Conservation (phyloP, 2,797 vertebrate genomes). For the Pyrocephalus nanus region DNA sequence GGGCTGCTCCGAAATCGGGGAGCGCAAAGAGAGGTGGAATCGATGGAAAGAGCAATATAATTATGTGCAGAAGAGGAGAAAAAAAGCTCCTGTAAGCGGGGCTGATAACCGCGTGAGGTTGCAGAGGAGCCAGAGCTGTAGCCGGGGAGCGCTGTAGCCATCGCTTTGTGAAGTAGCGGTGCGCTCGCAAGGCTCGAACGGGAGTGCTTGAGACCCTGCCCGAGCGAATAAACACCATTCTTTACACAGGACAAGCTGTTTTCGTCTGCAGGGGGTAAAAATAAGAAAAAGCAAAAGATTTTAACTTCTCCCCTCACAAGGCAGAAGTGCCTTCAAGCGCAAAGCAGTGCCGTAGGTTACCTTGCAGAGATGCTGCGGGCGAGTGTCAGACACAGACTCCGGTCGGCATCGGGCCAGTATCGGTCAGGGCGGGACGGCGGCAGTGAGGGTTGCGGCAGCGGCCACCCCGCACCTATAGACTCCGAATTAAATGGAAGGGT, state of each 20-base stretch:
- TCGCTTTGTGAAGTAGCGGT: background rate
- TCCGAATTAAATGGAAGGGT: background rate
- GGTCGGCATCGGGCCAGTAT: background rate
- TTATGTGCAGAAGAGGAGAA: background rate
- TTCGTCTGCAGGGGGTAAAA: background rate
- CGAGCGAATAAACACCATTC: background rate
- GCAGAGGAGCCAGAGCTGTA: background rate
- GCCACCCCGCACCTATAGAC: background rate
- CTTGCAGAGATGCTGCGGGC: background rate
- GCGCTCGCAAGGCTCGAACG: background rate
- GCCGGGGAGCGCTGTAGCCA: background rate
- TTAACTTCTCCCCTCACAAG: background rate
- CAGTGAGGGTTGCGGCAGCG: background rate
- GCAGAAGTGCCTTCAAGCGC: background rate
- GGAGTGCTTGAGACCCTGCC: background rate
- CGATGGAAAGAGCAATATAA: too few relatives aligned
- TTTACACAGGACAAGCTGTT: background rate
- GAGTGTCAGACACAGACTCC: background rate
- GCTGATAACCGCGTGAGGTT: background rate
- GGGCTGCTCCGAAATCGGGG: background rate
- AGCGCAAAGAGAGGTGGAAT: background rate
- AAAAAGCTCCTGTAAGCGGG: background rate
- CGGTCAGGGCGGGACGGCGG: background rate
- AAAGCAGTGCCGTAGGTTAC: background rate
- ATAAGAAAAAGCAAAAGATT: background rate